A percentile compares a stretch with the other conserved stretches of the same genome.
Evolutionary conservation across 2,888 invertebrate genomes (phyloP).

Genomic region (Serrognathus titanus): DNA sequence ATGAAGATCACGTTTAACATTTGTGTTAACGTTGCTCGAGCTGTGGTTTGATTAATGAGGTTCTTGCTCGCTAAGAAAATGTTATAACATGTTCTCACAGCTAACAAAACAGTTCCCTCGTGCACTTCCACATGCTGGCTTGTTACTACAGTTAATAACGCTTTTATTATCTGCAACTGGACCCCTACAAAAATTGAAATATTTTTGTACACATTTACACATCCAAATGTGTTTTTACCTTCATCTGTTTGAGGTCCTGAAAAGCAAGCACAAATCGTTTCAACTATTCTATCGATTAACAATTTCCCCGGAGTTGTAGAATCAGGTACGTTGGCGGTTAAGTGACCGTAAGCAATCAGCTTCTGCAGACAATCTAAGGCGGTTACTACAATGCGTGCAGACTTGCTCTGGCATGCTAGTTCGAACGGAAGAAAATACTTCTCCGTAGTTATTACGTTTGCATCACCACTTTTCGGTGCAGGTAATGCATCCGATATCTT

Average conservation of each 20-base stretch:
- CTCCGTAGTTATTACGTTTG: conserved; percentile 86
- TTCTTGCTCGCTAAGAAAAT: conserved; percentile 97
- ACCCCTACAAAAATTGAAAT: conserved; percentile 55
- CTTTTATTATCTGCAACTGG: conserved; percentile 98
- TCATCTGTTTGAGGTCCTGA: conserved; percentile 97
- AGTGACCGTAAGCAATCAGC: conserved; percentile 96
- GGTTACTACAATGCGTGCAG: conserved; percentile 91
- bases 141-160: conserved; percentile 95
- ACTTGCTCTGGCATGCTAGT: conserved; percentile 95
- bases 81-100: conserved; percentile 94
- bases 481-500: conserved; percentile 83
- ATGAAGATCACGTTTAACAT: conserved; percentile 98
- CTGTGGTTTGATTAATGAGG: conserved; percentile 97
- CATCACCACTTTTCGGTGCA: conserved; percentile 80
- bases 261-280: conserved; percentile 96
- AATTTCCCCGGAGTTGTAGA: conserved; percentile 87
- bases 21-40: conserved; percentile 96
- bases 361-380: conserved; percentile 97
- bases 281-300: conserved; percentile 94
- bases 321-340: conserved; percentile 92
- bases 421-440: conserved; percentile 98
- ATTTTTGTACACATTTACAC: neutral
- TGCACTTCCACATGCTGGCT: conserved; percentile 99
- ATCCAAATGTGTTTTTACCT: conserved; percentile 45
- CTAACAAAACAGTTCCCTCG: conserved; percentile 90